Conservation (phyloP, 2,888 invertebrate genomes). For the Spatulosminthurus flaviceps region DNA sequence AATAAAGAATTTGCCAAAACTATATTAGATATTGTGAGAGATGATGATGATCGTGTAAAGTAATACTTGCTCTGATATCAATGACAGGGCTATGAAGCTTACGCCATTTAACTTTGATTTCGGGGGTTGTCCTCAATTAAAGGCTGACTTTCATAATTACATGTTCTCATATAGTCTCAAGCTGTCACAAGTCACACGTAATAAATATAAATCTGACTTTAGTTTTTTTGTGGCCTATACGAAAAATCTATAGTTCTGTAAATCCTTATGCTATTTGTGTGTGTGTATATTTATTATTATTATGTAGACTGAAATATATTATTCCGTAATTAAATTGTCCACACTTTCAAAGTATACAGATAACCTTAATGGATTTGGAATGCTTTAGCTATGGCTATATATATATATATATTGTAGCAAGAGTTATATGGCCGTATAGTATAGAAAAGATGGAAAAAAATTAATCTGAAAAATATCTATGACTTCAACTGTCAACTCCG, state of each 20-base stretch:
- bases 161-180: not conserved
- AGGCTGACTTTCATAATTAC: not conserved
- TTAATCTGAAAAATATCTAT: no score
- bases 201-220: no score
- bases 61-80: no score
- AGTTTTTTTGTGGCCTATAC: no score
- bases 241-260: no score
- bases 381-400: not conserved
- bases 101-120: not conserved
- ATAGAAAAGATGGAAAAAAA: no score
- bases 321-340: constrained; percentile 7
- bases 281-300: not conserved
- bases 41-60: no score
- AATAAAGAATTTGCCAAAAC: no score
- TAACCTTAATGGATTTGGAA: not conserved
- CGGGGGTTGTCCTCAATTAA: constrained; percentile 12
- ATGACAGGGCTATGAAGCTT: not conserved
- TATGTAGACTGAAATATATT: not conserved
- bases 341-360: not conserved
- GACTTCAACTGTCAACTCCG: no score
- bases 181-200: not conserved
- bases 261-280: not conserved
- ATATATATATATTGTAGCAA: no score
- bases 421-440: no score
- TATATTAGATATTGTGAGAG: no score